Base-by-base conservation (phyloP, 2,888 invertebrate species). In the Scelioninae gen. 2 region DNA sequence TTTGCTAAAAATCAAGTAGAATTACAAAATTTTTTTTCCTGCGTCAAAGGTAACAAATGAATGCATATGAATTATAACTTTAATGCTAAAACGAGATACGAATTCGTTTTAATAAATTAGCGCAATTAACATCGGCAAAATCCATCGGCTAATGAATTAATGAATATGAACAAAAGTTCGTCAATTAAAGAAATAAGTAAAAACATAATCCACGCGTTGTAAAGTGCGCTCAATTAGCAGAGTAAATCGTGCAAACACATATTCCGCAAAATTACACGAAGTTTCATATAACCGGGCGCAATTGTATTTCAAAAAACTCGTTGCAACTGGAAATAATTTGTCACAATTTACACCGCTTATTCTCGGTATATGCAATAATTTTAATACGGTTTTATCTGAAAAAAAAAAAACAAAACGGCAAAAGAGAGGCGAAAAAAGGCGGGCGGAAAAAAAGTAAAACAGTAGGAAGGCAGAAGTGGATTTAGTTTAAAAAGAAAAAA, bases 231-330 rank as follows among this genome's bases (percentile, higher is more conserved):
- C 33, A 50, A 52, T 52, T 52, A 52, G 37, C 13, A 9, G 7
- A 43, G 43, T 57, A 45, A 57, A 45, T 45, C n/a, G 33, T 10
- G 31, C 33, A 45, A 57, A 57, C 43, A 33, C 18, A 19, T 45
- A 33, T 57, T 28, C 16, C 18, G 7, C 5, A 15, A 57, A 57
- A 45, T 33, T 33, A 10, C n/a, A n/a, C 25, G 31, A 16, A 31
- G n/a, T n/a, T 22, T 22, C 22, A 22, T 22, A 5, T 5, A 22
- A 33, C n/a, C 33, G 33, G 9, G 11, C 13, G 22, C 37, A 18
- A 39, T 37, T 19, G 3, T 39, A 13, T n/a, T n/a, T n/a, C 16
- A 58, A 58, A 58, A 35, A 10, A 15, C 10, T 46, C 13, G n/a
- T 31, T 16, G 35, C 15, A 58, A 58, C 35, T 22, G n/a, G 31